Evolutionary conservation across 2,797 vertebrate genomes (phyloP).

Genomic region (Yasuhikotakia modesta): DNA sequence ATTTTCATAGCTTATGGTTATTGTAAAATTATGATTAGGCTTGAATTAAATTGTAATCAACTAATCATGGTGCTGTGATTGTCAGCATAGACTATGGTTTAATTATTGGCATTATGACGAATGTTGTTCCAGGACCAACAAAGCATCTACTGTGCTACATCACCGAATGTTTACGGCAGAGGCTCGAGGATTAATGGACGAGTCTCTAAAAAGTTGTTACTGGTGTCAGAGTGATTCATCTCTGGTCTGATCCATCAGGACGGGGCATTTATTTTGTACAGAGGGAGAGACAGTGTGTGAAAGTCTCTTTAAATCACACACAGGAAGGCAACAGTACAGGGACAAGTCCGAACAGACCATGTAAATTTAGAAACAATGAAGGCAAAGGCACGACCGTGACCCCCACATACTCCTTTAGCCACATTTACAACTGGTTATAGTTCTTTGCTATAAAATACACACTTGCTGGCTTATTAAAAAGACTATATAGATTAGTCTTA

Average conservation of each 20-base stretch:
- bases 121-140: not conserved
- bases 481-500: not conserved
- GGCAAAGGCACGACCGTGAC: not conserved
- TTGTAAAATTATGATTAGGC: no score
- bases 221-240: not conserved
- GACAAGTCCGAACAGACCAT: not conserved
- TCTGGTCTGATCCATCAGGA: conserved; percentile 21
- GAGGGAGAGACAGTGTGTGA: not conserved
- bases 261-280: not conserved
- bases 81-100: no score
- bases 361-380: not conserved
- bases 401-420: not conserved
- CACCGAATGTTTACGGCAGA: not conserved
- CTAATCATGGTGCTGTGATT: no score
- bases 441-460: not conserved
- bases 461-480: not conserved
- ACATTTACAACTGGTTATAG: not conserved
- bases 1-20: no score
- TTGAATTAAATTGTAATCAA: no score
- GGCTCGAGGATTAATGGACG: conserved; percentile 2
- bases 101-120: no score
- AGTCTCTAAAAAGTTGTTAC: not conserved
- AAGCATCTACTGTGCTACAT: not conserved
- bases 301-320: not conserved
- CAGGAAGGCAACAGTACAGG: not conserved